Evolutionary conservation across 2,113 vertebrate species (phyloP).

Genomic region (Tinamus guttatus): DNA sequence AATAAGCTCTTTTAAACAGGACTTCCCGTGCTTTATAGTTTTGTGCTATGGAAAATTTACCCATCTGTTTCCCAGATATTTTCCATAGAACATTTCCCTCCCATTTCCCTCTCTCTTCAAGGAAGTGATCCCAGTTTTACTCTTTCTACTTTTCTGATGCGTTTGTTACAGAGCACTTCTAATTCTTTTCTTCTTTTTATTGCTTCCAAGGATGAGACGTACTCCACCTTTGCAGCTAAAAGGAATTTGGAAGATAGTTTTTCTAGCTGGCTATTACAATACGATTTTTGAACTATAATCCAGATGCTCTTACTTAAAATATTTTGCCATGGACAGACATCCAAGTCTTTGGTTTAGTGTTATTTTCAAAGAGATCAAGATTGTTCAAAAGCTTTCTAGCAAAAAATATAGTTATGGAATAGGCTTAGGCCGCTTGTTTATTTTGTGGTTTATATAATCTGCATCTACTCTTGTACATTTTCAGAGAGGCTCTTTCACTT

Average conservation of each 20-base stretch:
- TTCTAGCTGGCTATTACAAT: neutral
- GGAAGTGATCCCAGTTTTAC: neutral
- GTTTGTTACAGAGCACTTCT: neutral
- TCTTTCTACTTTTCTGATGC: neutral
- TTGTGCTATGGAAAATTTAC: neutral
- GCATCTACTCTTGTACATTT: neutral
- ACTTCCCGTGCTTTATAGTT: neutral
- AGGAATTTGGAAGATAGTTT: neutral
- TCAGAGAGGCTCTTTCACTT: neutral
- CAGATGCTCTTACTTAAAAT: conserved; percentile 37
- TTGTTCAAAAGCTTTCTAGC: conserved; percentile 52
- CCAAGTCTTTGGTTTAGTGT: conserved; percentile 2
- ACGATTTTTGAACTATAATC: conserved; percentile 5
- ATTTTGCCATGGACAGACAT: neutral
- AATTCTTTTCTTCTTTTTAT: neutral
- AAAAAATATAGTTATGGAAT: conserved; percentile 24
- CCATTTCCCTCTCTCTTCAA: neutral
- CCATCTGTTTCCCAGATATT: neutral
- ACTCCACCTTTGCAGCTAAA: conserved; percentile 6
- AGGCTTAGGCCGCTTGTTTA: conserved; percentile 36
- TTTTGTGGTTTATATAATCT: conserved; percentile 43
- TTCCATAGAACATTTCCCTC: neutral
- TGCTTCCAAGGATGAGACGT: neutral
- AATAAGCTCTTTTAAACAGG: neutral
- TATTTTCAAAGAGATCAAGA: conserved; percentile 18